These are phyloP conservation scores for Hymenochirus boettgeri DNA, from an alignment of 2,113 vertebrate genomes.

Conservation along the genomic window DNA sequence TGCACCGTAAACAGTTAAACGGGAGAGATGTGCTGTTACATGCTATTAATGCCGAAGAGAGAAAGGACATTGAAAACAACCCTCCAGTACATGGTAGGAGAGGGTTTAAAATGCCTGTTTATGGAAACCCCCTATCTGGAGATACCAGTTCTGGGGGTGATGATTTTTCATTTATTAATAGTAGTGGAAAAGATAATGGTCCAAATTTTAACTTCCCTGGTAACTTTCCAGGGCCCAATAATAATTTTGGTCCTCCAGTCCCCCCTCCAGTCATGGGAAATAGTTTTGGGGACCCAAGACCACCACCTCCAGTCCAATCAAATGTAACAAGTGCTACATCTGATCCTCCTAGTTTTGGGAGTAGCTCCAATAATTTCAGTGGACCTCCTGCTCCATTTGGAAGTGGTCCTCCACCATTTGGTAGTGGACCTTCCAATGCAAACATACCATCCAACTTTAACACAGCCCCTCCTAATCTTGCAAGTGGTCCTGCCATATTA, in stretches of 20 bases:
- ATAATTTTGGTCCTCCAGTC: conserved; percentile 80
- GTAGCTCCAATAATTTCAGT: conserved; percentile 67
- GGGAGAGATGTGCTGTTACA: conserved; percentile 93
- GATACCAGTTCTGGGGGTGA: conserved; percentile 62
- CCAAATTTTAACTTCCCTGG: conserved; percentile 80
- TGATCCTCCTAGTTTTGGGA: conserved; percentile 82
- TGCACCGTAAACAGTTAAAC: conserved; percentile 94
- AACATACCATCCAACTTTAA: conserved; percentile 75
- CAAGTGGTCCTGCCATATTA: conserved; percentile 67
- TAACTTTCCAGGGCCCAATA: conserved; percentile 78
- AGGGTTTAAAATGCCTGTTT: conserved; percentile 71
- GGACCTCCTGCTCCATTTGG: conserved; percentile 70
- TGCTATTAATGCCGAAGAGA: conserved; percentile 85
- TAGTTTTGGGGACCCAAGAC: conserved; percentile 77
- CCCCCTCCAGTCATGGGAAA: conserved; percentile 81
- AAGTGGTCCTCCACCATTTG: conserved; percentile 77
- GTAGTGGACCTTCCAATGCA: conserved; percentile 71
- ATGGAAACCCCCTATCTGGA: conserved; percentile 61
- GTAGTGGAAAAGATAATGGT: conserved; percentile 75
- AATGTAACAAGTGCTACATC: conserved; percentile 73
- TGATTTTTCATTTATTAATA: conserved; percentile 82
- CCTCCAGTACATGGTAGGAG: conserved; percentile 87
- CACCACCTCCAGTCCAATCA: conserved; percentile 74
- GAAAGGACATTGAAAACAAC: conserved; percentile 92
- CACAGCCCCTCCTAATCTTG: conserved; percentile 69